Percentiles rank a stretch among this genome's conserved stretches.
phyloP scores from a whole-genome alignment of 1,140 invertebrate genomes.

The Ptiloglossa arizonensis region DNA sequence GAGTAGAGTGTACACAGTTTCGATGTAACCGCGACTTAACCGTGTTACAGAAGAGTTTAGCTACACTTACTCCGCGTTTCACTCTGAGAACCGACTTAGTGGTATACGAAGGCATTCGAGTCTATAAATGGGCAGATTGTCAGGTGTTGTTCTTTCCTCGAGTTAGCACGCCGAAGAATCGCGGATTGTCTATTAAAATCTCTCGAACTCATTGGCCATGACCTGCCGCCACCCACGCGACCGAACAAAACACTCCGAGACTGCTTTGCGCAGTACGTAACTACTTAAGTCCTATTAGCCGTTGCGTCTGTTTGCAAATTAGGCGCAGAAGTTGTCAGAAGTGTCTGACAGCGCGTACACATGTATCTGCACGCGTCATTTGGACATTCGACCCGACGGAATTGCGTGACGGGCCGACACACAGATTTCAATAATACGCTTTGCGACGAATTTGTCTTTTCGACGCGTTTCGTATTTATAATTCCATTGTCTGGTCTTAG shows the following conservation, averaged over 20 bases:
- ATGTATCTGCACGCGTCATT: not conserved
- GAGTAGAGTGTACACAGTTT: too few relatives aligned
- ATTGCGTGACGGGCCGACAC: not conserved
- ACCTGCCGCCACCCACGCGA: slow-evolving; percentile 50
- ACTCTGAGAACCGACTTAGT: too few relatives aligned
- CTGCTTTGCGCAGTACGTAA: slow-evolving; percentile 32
- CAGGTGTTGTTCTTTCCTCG: not conserved
- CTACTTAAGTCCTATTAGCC: slow-evolving; percentile 45
- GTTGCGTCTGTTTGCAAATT: slow-evolving; percentile 44
- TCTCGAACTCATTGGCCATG: slow-evolving; percentile 51
- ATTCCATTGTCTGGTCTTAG: too few relatives aligned
- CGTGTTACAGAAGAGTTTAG: too few relatives aligned
- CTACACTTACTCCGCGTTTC: too few relatives aligned
- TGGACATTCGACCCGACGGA: slow-evolving; percentile 3
- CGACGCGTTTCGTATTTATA: too few relatives aligned
- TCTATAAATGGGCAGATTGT: not conserved
- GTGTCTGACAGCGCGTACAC: not conserved
- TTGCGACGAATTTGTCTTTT: too few relatives aligned
- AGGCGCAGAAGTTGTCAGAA: slow-evolving; percentile 20
- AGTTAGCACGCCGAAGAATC: not conserved
- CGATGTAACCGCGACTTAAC: too few relatives aligned
- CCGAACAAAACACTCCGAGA: slow-evolving; percentile 29
- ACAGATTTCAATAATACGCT: not conserved
- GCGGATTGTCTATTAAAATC: slow-evolving; percentile 31
- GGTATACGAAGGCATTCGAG: not conserved